Conservation (phyloP, 2,888 invertebrate species). For the Listrodromus nycthemerus region DNA sequence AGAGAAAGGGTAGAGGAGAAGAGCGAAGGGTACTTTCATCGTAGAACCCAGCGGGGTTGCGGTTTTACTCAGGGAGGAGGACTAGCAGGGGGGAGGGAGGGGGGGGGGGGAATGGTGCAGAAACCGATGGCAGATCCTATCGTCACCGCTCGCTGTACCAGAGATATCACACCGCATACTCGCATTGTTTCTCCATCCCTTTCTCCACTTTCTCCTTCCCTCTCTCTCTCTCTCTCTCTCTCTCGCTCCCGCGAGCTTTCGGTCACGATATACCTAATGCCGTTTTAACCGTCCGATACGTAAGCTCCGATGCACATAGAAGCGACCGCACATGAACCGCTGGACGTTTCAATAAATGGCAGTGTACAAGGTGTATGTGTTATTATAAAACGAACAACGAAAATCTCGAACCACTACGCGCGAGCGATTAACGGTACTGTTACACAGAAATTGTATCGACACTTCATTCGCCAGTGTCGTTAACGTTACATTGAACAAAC, state of each 20-base stretch:
- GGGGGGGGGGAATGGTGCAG: constrained; percentile 66
- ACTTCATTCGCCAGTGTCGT: background rate
- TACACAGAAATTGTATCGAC: background rate
- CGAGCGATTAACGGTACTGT: background rate
- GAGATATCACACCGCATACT: constrained; percentile 73
- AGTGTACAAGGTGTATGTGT: background rate
- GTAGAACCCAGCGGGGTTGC: constrained; percentile 2
- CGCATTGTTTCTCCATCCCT: constrained; percentile 73
- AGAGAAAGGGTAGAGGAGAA: background rate
- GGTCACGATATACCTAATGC: constrained; percentile 72
- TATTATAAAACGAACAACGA: background rate
- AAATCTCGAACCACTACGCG: background rate
- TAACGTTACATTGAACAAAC: constrained; percentile 42
- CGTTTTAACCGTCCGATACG: constrained; percentile 65
- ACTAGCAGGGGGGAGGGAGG: constrained; percentile 64
- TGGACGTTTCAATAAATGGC: constrained; percentile 12
- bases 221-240: constrained; percentile 73
- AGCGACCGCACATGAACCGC: background rate
- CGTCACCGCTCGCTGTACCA: constrained; percentile 51
- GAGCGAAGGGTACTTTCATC: background rate
- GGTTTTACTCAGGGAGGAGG: background rate
- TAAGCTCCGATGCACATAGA: constrained; percentile 17
- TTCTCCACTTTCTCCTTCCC: constrained; percentile 40
- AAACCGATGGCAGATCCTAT: constrained; percentile 74
- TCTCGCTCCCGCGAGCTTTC: constrained; percentile 71